Conservation (phyloP, 2,888 invertebrate species). For the Abrostola tripartita region DNA sequence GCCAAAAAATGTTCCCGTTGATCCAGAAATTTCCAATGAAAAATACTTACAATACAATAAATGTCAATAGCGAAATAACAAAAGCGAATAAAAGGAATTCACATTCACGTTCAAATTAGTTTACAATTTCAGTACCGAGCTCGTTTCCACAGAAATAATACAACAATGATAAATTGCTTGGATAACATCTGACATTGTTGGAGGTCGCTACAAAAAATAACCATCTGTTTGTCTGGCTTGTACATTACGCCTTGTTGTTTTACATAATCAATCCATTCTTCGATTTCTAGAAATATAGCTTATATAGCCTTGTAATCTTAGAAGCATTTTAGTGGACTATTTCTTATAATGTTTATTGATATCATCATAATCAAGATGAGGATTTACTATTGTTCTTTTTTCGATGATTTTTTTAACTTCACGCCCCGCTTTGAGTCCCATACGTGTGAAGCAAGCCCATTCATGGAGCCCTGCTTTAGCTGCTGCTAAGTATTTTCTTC, state of each 20-base stretch:
- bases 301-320: background rate
- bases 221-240: background rate
- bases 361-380: no score
- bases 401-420: no score
- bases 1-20: no score
- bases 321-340: no score
- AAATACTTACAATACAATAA: background rate
- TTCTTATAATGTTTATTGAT: no score
- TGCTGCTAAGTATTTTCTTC: no score
- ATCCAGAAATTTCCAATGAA: no score
- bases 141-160: conserved; percentile 4
- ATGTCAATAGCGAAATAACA: background rate
- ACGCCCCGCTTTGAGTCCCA: no score
- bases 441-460: no score
- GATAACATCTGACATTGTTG: conserved; percentile 14
- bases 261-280: background rate
- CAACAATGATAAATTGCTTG: conserved; percentile 12
- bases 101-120: background rate
- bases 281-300: background rate
- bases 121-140: conserved; percentile 4
- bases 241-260: no score
- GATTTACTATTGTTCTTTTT: no score
- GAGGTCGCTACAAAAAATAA: conserved; percentile 11
- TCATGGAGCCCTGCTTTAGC: no score
- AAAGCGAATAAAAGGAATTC: background rate